Evolutionary conservation across 2,797 vertebrate genomes (phyloP), one percentile per base, ranked within the genome.

Genomic region (Stomatorhinus walkeri): DNA sequence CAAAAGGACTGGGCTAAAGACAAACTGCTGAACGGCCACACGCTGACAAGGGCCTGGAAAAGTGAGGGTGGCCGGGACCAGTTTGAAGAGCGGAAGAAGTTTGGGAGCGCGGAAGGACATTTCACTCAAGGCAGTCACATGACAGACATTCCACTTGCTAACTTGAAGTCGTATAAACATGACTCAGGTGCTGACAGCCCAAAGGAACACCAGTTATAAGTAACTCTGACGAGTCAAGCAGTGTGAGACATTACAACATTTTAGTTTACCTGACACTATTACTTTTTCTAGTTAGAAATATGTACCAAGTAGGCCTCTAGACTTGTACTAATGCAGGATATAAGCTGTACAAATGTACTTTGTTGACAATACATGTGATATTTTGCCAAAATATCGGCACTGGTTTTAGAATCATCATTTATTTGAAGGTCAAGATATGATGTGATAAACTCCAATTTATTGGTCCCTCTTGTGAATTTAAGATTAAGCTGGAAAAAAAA

Each of bases 161-260:
- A 96, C 94, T 94, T 99, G 93, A 99, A 99, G 95, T 97, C 98
- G 87, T 99, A 98, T 93, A 98, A 98, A 94, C 96, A 97, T 89
- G 93, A 94, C 83, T 96, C 97, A 19, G 97, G 97, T 92, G 93
- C 96, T 64, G 97, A 99, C 94, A 98, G 96, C 95, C 97, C 97
- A 87, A 99, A 99, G 94, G 98, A 99, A 93, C 97, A 99, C 93
- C 98, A 99, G 95, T 97, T 99, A 97, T 99, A 99, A 98, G 93
- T 6, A 24, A 87, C 89, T 92, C 87, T 83, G 32, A 46, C 28
- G 94, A 93, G 93, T 93, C 92, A 94, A 56, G 64, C 64, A 54
- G 56, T 87, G 28, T 24, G 43, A 89, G 88, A 56, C 85, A 85
- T 86, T 76, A 51, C 49, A 87, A 79, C 89, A 90, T 84, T 91